Conservation (phyloP, 2,113 vertebrate genomes). For the human region DNA sequence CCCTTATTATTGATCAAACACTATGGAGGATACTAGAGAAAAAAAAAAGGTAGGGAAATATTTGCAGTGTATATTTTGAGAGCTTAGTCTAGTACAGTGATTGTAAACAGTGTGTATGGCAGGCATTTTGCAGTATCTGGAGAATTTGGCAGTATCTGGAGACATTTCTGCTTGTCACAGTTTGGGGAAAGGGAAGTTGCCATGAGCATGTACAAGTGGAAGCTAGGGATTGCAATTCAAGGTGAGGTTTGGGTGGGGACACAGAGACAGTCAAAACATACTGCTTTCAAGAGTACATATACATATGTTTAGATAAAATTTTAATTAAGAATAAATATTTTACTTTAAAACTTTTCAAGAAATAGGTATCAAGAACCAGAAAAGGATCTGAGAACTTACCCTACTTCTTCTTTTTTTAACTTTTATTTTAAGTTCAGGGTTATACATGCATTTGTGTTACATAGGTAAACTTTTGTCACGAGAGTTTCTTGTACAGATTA, state of each 20-base stretch:
- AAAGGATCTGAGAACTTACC: not conserved
- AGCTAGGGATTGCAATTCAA: too few species aligned
- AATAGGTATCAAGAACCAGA: not conserved
- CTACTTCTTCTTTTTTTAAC: not conserved
- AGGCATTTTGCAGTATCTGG: not conserved
- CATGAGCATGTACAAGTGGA: not conserved
- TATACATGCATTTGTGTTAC: too few species aligned
- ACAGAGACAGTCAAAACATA: too few species aligned
- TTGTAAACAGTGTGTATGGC: not conserved
- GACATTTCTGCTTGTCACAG: not conserved
- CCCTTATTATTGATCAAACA: not conserved
- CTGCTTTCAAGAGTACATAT: not conserved
- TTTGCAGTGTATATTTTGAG: not conserved
- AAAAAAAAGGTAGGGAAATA: not conserved
- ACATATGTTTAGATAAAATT: not conserved
- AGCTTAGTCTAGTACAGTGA: not conserved
- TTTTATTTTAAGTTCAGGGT: too few species aligned
- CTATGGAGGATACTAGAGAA: not conserved
- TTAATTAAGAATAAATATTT: not conserved
- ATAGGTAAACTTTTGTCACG: too few species aligned
- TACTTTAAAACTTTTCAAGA: not conserved
- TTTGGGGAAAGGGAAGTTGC: not conserved
- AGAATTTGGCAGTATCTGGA: not conserved
- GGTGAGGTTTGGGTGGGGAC: too few species aligned
- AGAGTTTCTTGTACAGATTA: too few species aligned